Conservation (phyloP, 1,140 invertebrate species). For the Nasonia giraulti region DNA sequence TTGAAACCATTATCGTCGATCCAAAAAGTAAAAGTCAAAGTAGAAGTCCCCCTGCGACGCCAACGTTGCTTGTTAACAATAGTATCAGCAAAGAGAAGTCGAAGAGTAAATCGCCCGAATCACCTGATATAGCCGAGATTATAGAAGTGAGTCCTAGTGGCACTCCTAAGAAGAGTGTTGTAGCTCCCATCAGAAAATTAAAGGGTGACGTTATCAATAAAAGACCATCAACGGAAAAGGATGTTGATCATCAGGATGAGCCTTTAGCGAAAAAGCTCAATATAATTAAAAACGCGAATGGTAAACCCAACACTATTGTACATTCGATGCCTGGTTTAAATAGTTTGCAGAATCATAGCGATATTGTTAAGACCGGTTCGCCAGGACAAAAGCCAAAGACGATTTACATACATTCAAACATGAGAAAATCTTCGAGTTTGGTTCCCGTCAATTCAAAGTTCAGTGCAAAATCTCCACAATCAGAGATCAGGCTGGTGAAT, state of each 20-base stretch:
- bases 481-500: conserved; percentile 25
- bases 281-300: conserved; percentile 10
- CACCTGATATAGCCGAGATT: not conserved
- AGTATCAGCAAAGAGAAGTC: not conserved
- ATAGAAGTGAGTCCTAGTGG: conserved; percentile 5
- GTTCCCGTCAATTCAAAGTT: conserved; percentile 6
- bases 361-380: not conserved
- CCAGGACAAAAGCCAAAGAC: conserved; percentile 29
- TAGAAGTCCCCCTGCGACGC: conserved; percentile 42
- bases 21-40: conserved; percentile 30
- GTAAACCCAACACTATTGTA: conserved; percentile 6
- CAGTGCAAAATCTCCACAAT: conserved; percentile 15
- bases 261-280: conserved; percentile 1
- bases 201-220: conserved; percentile 33
- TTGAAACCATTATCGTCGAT: not conserved
- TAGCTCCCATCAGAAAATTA: conserved; percentile 34
- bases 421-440: conserved; percentile 9
- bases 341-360: conserved; percentile 26
- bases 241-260: conserved; percentile 27
- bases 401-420: conserved; percentile 5
- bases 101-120: not conserved
- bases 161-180: conserved; percentile 13
- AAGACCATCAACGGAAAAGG: conserved; percentile 16
- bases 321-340: conserved; percentile 10
- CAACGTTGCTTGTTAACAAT: not conserved